These are phyloP conservation scores for Xiphorhynchus elegans DNA, from an alignment of 2,113 vertebrate species.

Conservation along the genomic window DNA sequence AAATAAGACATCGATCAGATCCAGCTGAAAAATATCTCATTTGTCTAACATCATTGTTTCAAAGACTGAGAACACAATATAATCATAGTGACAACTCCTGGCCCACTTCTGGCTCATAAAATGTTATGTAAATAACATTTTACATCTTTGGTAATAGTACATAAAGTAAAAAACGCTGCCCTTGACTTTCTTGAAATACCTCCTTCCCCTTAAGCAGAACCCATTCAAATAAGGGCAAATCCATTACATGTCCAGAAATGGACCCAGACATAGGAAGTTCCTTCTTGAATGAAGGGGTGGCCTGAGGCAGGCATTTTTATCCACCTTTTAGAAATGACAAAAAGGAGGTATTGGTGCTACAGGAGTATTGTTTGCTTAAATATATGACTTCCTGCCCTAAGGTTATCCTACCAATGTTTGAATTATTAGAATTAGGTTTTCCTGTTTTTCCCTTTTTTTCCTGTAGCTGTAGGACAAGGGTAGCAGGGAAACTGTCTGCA, in stretches of 20 bases:
- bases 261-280: background rate
- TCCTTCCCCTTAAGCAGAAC: background rate
- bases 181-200: background rate
- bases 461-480: conserved; percentile 24
- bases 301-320: background rate
- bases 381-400: background rate
- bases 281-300: background rate
- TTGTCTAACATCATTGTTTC: background rate
- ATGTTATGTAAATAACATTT: background rate
- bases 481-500: background rate
- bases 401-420: background rate
- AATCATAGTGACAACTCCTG: background rate
- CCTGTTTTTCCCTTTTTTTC: background rate
- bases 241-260: background rate
- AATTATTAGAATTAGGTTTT: conserved; percentile 2
- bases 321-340: background rate
- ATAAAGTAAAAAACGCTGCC: background rate
- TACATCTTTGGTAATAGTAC: background rate
- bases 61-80: background rate
- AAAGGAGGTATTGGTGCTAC: background rate
- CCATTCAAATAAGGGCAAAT: background rate
- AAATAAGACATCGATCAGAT: background rate
- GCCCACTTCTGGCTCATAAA: background rate
- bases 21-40: background rate
- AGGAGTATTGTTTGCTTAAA: background rate